Evolutionary conservation across 2,888 invertebrate species (phyloP).

Genomic region (Ophion obscuratus): DNA sequence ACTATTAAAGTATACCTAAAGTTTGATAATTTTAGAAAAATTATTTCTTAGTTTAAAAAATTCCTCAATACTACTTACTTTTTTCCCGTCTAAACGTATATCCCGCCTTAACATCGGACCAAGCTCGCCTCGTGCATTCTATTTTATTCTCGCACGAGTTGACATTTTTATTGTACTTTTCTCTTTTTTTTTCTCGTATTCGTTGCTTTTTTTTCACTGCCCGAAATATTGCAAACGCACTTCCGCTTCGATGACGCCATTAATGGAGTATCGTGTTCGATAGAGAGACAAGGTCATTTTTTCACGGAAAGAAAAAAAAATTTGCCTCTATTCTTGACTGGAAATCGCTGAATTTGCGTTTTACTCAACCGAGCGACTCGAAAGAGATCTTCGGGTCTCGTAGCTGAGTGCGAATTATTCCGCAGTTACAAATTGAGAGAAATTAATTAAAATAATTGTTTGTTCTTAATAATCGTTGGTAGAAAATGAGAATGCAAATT

Average conservation of each 20-base stretch:
- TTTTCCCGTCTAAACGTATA: too few relatives aligned
- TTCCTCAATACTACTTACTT: too few relatives aligned
- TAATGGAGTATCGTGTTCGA: not conserved
- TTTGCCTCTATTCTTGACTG: not conserved
- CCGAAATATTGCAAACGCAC: not conserved
- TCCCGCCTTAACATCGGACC: not conserved
- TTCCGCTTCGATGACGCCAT: not conserved
- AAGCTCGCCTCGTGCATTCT: not conserved
- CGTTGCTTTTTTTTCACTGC: not conserved
- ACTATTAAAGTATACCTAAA: too few relatives aligned
- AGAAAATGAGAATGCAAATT: too few relatives aligned
- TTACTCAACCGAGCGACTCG: not conserved
- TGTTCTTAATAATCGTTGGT: not conserved
- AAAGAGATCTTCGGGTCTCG: not conserved
- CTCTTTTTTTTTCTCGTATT: not conserved
- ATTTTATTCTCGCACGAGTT: not conserved
- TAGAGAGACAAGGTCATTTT: not conserved
- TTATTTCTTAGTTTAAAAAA: too few relatives aligned
- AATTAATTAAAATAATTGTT: not conserved
- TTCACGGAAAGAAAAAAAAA: not conserved
- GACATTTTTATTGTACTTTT: not conserved
- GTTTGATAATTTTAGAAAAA: too few relatives aligned
- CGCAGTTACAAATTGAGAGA: not conserved
- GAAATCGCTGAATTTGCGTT: not conserved
- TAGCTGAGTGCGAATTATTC: not conserved